Percentiles rank a stretch among this genome's conserved stretches.
These are phyloP conservation scores for Trematomus loennbergii DNA, from an alignment of 2,113 vertebrate species.

Conservation along the genomic window DNA sequence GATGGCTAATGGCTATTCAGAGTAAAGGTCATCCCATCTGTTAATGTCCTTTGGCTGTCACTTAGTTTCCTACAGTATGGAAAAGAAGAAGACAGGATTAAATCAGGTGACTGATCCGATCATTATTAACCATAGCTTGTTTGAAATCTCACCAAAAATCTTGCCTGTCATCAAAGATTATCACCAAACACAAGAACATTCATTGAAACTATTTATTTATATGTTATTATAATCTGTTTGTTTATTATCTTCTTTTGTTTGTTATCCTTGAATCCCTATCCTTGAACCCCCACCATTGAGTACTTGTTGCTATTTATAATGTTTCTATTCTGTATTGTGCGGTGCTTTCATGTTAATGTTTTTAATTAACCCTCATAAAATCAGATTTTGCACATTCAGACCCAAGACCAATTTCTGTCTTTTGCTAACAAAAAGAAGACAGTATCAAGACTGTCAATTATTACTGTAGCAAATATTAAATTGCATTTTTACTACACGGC, in stretches of 20 bases:
- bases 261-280: no score
- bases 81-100: slow-evolving; percentile 28
- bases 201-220: neutral
- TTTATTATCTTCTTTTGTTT: no score
- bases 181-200: neutral
- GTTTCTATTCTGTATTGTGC: no score
- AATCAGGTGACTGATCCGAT: slow-evolving; percentile 49
- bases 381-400: no score
- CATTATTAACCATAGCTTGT: neutral
- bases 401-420: no score
- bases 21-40: slow-evolving; percentile 74
- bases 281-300: no score
- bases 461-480: neutral
- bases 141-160: neutral
- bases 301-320: no score
- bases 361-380: no score
- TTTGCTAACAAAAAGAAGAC: no score
- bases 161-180: neutral
- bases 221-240: no score
- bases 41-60: slow-evolving; percentile 62
- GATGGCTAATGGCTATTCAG: slow-evolving; percentile 39
- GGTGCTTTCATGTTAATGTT: no score
- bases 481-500: neutral
- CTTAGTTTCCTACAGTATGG: slow-evolving; percentile 46
- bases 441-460: no score